phyloP scores from a whole-genome alignment of 2,797 vertebrate species.

The Astyanax mexicanus region DNA sequence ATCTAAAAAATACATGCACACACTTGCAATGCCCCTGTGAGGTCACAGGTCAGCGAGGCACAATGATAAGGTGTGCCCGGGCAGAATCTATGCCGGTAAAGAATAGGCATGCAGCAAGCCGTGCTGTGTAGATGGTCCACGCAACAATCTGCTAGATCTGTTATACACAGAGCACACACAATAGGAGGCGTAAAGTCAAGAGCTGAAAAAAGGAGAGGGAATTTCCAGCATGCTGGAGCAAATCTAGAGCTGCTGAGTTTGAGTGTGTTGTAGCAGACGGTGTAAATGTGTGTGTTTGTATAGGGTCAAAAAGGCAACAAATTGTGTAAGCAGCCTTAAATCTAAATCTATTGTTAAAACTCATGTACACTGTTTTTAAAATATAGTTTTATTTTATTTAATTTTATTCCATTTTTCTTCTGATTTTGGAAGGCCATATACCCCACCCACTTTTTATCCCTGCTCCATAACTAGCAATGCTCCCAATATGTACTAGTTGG shows the following conservation, averaged over 20 bases:
- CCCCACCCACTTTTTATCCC: no score
- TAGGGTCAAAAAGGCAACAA: no score
- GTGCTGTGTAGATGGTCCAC: slow-evolving; percentile 65
- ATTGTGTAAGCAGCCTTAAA: no score
- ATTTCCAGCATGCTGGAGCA: slow-evolving; percentile 76
- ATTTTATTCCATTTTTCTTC: no score
- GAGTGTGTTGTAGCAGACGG: slow-evolving; percentile 53
- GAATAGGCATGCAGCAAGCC: slow-evolving; percentile 75
- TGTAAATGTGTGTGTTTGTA: background rate
- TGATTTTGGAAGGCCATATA: no score
- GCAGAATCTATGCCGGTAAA: slow-evolving; percentile 63
- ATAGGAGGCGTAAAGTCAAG: slow-evolving; percentile 77
- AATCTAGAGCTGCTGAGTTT: slow-evolving; percentile 74
- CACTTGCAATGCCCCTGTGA: slow-evolving; percentile 58
- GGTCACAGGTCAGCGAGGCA: slow-evolving; percentile 74
- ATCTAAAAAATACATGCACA: slow-evolving; percentile 4
- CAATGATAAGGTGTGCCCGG: slow-evolving; percentile 73
- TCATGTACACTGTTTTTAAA: no score
- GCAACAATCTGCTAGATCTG: slow-evolving; percentile 34
- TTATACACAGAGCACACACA: slow-evolving; percentile 35
- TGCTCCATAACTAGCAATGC: no score
- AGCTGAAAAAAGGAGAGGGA: slow-evolving; percentile 73
- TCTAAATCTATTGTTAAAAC: no score
- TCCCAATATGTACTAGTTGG: no score
- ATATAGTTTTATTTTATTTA: no score